Conservation (phyloP, 2,797 vertebrate species). For the Takifugu ocellatus region DNA sequence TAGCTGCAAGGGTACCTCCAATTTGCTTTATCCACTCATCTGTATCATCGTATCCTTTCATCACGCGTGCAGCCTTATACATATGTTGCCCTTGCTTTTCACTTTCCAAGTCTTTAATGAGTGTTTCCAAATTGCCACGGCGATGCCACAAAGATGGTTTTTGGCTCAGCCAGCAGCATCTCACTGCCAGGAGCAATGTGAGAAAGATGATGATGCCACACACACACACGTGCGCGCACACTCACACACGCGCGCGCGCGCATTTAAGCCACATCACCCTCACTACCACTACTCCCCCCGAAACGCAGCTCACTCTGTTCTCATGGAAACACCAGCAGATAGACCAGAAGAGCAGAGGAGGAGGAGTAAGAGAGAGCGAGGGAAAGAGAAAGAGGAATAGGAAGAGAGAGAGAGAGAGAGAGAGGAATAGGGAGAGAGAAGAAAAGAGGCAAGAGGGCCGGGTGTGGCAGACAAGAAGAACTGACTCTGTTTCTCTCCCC, state of each 20-base stretch:
- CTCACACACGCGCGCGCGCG: constrained; percentile 19
- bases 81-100: background rate
- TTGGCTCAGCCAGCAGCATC: constrained; percentile 45
- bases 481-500: constrained; percentile 23
- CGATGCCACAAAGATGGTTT: constrained; percentile 56
- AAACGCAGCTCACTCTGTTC: constrained; percentile 70
- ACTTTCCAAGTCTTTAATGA: constrained; percentile 38
- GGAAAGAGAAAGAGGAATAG: constrained; percentile 12
- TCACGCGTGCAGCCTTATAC: background rate
- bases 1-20: constrained; percentile 55
- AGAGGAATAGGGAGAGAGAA: constrained; percentile 23
- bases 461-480: constrained; percentile 68
- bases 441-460: constrained; percentile 49
- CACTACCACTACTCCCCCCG: constrained; percentile 33
- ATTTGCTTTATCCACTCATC: constrained; percentile 24
- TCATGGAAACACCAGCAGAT: constrained; percentile 79
- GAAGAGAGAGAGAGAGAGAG: constrained; percentile 8
- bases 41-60: background rate
- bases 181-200: constrained; percentile 28
- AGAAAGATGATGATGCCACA: background rate
- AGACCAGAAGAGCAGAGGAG: constrained; percentile 63
- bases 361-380: constrained; percentile 11
- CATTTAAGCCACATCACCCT: constrained; percentile 60
- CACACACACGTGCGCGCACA: constrained; percentile 3
- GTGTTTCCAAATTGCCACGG: constrained; percentile 44